phyloP scores from a whole-genome alignment of 1,140 invertebrate species.

The Eueides isabella region DNA sequence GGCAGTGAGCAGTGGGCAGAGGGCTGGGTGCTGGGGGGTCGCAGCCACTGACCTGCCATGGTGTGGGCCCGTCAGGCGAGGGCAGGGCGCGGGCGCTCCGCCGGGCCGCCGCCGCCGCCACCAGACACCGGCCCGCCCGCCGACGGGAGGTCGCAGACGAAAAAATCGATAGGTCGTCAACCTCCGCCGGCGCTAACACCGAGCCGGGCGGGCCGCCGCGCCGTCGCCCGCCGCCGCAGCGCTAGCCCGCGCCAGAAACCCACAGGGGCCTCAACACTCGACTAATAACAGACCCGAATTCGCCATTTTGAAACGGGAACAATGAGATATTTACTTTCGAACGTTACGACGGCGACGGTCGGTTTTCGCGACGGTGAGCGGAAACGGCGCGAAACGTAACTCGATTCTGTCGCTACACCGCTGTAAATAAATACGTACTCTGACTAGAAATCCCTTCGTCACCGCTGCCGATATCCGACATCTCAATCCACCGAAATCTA shows the following conservation, averaged over 20 bases:
- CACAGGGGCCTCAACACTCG: slow-evolving; percentile 56
- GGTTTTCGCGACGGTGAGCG: slow-evolving; percentile 52
- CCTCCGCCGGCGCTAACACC: slow-evolving; percentile 65
- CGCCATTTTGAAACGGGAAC: slow-evolving; percentile 83
- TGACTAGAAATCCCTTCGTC: slow-evolving; percentile 88
- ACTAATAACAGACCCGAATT: slow-evolving; percentile 70
- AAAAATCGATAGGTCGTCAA: slow-evolving; percentile 81
- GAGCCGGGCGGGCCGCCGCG: slow-evolving; percentile 62
- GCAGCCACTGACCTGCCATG: slow-evolving; percentile 71
- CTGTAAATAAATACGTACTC: slow-evolving; percentile 84
- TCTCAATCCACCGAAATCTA: slow-evolving; percentile 84
- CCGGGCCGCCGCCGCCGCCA: slow-evolving; percentile 45
- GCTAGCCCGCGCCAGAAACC: slow-evolving; percentile 57
- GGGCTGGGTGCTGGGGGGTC: slow-evolving; percentile 29
- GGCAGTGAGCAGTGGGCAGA: slow-evolving; percentile 2
- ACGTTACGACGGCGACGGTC: slow-evolving; percentile 59
- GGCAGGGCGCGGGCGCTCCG: slow-evolving; percentile 36
- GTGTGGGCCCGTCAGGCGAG: slow-evolving; percentile 56
- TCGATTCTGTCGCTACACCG: slow-evolving; percentile 51
- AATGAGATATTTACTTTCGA: slow-evolving; percentile 82
- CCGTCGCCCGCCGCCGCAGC: slow-evolving; percentile 56
- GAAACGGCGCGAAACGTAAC: slow-evolving; percentile 56
- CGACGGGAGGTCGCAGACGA: slow-evolving; percentile 82
- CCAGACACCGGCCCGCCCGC: slow-evolving; percentile 67
- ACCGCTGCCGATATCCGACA: slow-evolving; percentile 88